Conservation (phyloP, 2,113 vertebrate genomes). For the Aptenodytes patagonicus region DNA sequence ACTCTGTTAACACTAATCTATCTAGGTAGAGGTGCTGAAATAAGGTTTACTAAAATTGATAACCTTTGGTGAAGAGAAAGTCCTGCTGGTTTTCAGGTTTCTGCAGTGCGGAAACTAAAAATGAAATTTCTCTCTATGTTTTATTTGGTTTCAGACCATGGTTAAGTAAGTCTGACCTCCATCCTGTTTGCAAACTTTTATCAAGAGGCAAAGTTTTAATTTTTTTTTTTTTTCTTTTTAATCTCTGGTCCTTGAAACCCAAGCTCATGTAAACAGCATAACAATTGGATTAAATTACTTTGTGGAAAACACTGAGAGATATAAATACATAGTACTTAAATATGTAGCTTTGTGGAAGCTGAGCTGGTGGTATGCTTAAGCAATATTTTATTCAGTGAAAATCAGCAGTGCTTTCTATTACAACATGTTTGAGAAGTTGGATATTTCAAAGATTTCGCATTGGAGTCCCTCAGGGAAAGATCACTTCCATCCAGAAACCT, state of each 20-base stretch:
- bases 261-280: background rate
- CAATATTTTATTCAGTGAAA: background rate
- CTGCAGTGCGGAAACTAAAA: background rate
- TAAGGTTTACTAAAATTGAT: background rate
- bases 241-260: background rate
- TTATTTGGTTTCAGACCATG: background rate
- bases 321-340: background rate
- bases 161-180: background rate
- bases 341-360: background rate
- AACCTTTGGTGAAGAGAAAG: background rate
- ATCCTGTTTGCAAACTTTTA: background rate
- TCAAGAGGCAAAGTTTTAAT: background rate
- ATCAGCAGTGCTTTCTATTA: background rate
- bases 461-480: background rate
- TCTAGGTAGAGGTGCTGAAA: background rate
- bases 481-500: background rate
- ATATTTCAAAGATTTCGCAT: background rate
- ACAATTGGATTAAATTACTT: background rate
- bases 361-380: background rate
- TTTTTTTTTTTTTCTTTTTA: background rate
- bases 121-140: background rate
- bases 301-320: background rate
- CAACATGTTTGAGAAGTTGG: background rate
- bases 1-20: background rate
- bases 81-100: background rate